Evolutionary conservation across 2,797 vertebrate species (phyloP).

Genomic region (Paramormyrops hopkinsi): DNA sequence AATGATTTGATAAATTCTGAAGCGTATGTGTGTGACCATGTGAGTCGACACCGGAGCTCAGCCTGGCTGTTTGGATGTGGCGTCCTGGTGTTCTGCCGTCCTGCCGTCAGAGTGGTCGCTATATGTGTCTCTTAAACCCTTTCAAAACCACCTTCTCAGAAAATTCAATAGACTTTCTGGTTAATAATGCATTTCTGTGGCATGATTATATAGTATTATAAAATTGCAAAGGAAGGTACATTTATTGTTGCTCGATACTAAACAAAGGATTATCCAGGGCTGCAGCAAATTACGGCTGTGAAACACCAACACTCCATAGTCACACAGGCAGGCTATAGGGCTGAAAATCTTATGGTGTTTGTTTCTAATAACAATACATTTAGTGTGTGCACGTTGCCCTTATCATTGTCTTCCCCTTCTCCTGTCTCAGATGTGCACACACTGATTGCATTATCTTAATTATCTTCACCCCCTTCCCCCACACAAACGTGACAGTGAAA

Average conservation of each 20-base stretch:
- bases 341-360: neutral
- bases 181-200: neutral
- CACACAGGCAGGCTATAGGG: neutral
- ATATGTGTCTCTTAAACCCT: neutral
- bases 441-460: neutral
- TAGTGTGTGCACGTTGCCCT: neutral
- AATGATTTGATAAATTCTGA: neutral
- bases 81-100: neutral
- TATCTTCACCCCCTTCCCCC: neutral
- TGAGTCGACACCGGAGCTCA: neutral
- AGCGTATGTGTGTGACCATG: neutral
- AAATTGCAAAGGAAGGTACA: neutral
- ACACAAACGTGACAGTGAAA: neutral
- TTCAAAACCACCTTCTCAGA: neutral
- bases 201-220: conserved; percentile 6
- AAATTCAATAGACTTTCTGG: neutral
- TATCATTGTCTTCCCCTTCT: neutral
- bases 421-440: neutral
- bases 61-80: neutral
- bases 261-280: neutral
- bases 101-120: neutral
- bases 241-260: neutral
- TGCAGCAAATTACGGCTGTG: neutral
- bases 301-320: neutral
- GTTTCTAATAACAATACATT: neutral